A percentile compares a stretch with the other conserved stretches of the same genome.
Evolutionary conservation across 1,140 invertebrate species (phyloP).

Genomic region (Bradysia coprophila): DNA sequence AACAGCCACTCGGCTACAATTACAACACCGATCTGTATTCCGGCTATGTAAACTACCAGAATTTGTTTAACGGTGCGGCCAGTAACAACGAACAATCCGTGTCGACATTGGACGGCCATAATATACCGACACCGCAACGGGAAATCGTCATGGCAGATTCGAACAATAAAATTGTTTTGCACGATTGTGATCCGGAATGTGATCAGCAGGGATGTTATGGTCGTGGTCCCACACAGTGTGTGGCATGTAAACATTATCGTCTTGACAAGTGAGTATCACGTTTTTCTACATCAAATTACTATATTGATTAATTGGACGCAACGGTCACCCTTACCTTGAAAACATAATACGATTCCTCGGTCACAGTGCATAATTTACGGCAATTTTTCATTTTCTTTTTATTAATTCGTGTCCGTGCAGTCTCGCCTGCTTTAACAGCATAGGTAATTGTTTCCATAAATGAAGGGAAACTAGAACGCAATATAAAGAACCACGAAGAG

Average conservation of each 20-base stretch:
- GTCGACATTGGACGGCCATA: slow-evolving; percentile 43
- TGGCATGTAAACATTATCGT: slow-evolving; percentile 57
- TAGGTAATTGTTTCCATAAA: too few species aligned
- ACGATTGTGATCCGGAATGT: slow-evolving; percentile 66
- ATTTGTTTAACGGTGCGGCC: slow-evolving; percentile 44
- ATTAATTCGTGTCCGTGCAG: too few species aligned
- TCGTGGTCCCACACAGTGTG: slow-evolving; percentile 58
- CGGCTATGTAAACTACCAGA: slow-evolving; percentile 36
- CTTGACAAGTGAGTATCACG: slow-evolving; percentile 47
- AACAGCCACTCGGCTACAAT: slow-evolving; percentile 27
- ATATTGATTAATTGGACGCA: background rate
- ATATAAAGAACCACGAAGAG: too few species aligned
- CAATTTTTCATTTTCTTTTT: background rate
- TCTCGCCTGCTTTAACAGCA: too few species aligned
- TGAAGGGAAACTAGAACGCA: too few species aligned
- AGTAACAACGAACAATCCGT: slow-evolving; percentile 47
- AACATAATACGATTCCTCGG: background rate
- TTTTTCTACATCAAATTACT: background rate
- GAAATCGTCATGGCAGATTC: slow-evolving; percentile 30
- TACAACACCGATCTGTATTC: slow-evolving; percentile 34
- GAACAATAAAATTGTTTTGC: slow-evolving; percentile 42
- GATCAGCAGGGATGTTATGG: slow-evolving; percentile 66
- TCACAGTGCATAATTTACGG: background rate
- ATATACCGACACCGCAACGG: slow-evolving; percentile 30
- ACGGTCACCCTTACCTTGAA: background rate